A percentile compares a stretch with the other conserved stretches of the same genome.
Evolutionary conservation across 2,113 vertebrate genomes (phyloP).

Genomic region (Triplophysa tibetana): DNA sequence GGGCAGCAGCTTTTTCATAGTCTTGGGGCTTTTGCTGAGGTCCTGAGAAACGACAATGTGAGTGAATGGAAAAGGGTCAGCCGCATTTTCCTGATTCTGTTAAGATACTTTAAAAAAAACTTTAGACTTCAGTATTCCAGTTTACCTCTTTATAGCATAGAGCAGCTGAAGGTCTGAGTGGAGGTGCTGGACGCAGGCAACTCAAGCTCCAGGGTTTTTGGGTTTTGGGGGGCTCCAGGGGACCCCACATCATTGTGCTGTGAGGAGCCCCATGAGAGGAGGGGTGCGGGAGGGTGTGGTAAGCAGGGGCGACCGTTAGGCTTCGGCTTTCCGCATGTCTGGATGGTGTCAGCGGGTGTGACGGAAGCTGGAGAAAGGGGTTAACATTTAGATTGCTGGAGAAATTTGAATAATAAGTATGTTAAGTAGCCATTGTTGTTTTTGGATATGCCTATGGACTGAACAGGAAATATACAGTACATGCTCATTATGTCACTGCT

Average conservation of each 20-base stretch:
- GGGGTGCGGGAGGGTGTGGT: conserved; percentile 95
- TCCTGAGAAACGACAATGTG: conserved; percentile 72
- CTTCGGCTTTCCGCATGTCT: conserved; percentile 90
- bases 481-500: too few species aligned
- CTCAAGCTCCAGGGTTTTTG: conserved; percentile 98
- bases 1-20: conserved; percentile 97
- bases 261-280: conserved; percentile 92
- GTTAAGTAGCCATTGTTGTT: too few species aligned
- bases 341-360: conserved; percentile 91
- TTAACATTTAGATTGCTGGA: too few species aligned
- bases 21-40: conserved; percentile 98
- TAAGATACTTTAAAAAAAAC: neutral
- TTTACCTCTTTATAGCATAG: conserved; percentile 97
- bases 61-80: neutral
- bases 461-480: too few species aligned
- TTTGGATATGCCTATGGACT: too few species aligned
- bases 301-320: conserved; percentile 87
- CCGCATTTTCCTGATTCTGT: neutral
- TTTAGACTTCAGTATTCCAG: neutral
- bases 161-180: conserved; percentile 91
- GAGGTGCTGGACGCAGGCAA: conserved; percentile 92
- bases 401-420: too few species aligned
- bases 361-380: conserved; percentile 82
- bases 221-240: conserved; percentile 93
- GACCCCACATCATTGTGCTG: conserved; percentile 95